phyloP scores from a whole-genome alignment of 2,113 vertebrate species.

The Solea solea region DNA sequence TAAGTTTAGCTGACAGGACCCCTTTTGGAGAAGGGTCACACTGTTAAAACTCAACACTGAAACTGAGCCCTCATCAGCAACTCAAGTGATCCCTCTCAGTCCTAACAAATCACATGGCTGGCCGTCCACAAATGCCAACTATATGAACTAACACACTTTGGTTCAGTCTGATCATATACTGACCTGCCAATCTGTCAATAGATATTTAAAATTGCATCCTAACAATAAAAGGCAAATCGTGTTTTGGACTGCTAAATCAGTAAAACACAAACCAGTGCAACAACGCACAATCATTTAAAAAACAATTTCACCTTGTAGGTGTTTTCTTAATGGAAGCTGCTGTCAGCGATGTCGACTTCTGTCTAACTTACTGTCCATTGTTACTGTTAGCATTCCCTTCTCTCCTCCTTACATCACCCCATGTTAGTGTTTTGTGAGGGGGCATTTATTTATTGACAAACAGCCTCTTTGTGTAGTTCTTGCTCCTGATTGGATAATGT shows the following conservation, averaged over 20 bases:
- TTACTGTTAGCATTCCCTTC: too few species aligned
- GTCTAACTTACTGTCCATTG: too few species aligned
- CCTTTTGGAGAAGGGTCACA: conserved; percentile 56
- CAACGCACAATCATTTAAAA: too few species aligned
- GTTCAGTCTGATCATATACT: conserved; percentile 4
- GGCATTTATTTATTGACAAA: too few species aligned
- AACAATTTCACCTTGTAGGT: too few species aligned
- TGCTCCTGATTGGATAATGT: too few species aligned
- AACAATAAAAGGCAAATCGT: not conserved
- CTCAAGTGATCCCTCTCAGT: conserved; percentile 51
- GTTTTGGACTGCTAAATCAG: not conserved
- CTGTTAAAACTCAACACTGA: conserved; percentile 68
- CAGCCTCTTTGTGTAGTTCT: too few species aligned
- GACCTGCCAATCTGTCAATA: not conserved
- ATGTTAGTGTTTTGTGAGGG: too few species aligned
- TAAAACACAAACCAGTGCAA: too few species aligned
- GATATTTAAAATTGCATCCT: not conserved
- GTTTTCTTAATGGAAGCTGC: too few species aligned
- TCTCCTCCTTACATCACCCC: too few species aligned
- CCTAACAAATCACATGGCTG: conserved; percentile 37
- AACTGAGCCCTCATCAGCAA: conserved; percentile 56
- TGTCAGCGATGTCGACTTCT: too few species aligned
- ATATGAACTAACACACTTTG: not conserved
- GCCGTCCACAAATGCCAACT: conserved; percentile 6
- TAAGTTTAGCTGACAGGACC: conserved; percentile 66